A percentile compares a stretch with the other conserved stretches of the same genome.
Conservation (phyloP, 2,888 invertebrate species). For the Himalopsyche anomala region DNA sequence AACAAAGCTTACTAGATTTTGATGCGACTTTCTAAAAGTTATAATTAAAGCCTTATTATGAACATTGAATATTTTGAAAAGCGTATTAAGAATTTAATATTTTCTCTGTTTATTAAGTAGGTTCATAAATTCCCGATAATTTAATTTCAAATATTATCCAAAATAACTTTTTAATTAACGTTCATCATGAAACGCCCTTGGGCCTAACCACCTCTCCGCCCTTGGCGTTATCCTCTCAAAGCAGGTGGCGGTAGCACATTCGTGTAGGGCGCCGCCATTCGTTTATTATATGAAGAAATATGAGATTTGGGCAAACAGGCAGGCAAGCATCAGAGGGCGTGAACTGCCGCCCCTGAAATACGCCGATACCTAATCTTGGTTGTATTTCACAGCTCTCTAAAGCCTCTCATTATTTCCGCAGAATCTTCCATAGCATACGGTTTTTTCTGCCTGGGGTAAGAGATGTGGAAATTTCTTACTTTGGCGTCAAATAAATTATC, state of each 20-base stretch:
- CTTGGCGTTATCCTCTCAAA: slow-evolving; percentile 31
- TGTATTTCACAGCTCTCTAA: slow-evolving; percentile 57
- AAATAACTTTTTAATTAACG: not conserved
- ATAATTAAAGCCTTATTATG: no score
- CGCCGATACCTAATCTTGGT: slow-evolving; percentile 59
- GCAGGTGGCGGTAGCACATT: slow-evolving; percentile 31
- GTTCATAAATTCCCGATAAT: no score
- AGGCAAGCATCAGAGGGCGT: slow-evolving; percentile 52
- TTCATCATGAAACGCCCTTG: not conserved
- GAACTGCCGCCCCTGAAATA: slow-evolving; percentile 44
- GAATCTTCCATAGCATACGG: slow-evolving; percentile 39
- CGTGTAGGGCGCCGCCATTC: slow-evolving; percentile 21
- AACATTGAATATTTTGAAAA: no score
- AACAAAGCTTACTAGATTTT: no score
- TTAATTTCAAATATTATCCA: no score
- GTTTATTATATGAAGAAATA: slow-evolving; percentile 63
- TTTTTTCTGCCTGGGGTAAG: not conserved
- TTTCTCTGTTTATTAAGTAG: no score
- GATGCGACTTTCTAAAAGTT: no score
- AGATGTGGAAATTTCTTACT: slow-evolving; percentile 35
- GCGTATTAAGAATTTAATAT: no score
- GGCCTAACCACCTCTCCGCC: slow-evolving; percentile 9
- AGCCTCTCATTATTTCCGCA: slow-evolving; percentile 59
- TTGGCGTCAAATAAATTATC: slow-evolving; percentile 32
- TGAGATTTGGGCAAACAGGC: slow-evolving; percentile 52